Evolutionary conservation across 2,888 invertebrate genomes (phyloP).

Genomic region (Pammene fasciana): DNA sequence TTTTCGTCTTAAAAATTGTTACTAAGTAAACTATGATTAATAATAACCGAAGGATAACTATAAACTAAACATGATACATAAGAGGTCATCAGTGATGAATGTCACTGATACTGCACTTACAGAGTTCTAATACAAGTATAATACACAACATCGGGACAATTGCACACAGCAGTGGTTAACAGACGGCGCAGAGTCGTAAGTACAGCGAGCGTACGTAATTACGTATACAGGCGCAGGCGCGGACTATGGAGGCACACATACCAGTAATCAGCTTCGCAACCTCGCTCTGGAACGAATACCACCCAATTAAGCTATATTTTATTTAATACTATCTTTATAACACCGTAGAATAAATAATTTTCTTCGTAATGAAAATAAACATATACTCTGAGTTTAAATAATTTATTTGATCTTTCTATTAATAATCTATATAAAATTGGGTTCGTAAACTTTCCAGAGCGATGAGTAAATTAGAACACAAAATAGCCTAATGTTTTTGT

Average conservation of each 20-base stretch:
- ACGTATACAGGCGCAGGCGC: conserved; percentile 52
- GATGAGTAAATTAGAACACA: conserved; percentile 60
- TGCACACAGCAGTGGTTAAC: conserved; percentile 74
- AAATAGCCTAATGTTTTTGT: conserved; percentile 76
- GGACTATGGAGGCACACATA: conserved; percentile 10
- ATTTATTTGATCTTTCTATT: conserved; percentile 71
- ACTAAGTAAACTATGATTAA: conserved; percentile 80
- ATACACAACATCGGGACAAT: conserved; percentile 76
- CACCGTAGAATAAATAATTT: conserved; percentile 70
- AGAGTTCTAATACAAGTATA: conserved; percentile 77
- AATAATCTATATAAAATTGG: conserved; percentile 62
- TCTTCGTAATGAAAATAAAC: conserved; percentile 71
- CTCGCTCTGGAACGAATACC: conserved; percentile 57
- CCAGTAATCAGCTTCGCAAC: background rate
- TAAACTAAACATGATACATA: conserved; percentile 80
- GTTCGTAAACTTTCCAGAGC: conserved; percentile 66
- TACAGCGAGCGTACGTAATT: conserved; percentile 66
- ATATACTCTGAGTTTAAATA: conserved; percentile 71
- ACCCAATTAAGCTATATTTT: conserved; percentile 62
- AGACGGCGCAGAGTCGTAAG: conserved; percentile 69
- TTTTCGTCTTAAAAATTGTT: conserved; percentile 72
- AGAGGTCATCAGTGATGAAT: conserved; percentile 70
- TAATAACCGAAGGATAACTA: conserved; percentile 80
- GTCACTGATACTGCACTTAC: conserved; percentile 66
- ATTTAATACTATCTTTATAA: conserved; percentile 68